phyloP scores from a whole-genome alignment of 2,888 invertebrate species.

The Anodontia alba region DNA sequence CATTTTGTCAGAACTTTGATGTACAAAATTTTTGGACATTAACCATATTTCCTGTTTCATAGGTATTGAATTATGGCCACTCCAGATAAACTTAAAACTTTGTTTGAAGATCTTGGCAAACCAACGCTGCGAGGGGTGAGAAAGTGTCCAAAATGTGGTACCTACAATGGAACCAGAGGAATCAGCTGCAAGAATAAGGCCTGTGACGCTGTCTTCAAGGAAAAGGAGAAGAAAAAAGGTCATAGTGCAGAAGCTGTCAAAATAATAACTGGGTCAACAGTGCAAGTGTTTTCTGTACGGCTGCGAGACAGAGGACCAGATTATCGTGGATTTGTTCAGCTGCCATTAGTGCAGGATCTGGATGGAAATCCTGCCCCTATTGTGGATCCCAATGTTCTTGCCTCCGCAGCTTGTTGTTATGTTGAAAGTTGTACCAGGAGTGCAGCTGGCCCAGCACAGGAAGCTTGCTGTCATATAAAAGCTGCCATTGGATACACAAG shows the following conservation, averaged over 20 bases:
- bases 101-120: slow-evolving; percentile 87
- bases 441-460: slow-evolving; percentile 56
- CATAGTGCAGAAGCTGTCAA: slow-evolving; percentile 88
- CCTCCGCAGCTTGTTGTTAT: slow-evolving; percentile 83
- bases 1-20: too few relatives aligned
- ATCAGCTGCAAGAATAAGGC: slow-evolving; percentile 90
- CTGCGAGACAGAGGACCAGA: slow-evolving; percentile 90
- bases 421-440: slow-evolving; percentile 83
- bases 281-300: slow-evolving; percentile 89
- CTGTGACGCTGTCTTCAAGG: slow-evolving; percentile 89
- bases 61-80: slow-evolving; percentile 53
- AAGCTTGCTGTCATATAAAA: slow-evolving; percentile 88
- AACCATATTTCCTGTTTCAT: too few relatives aligned
- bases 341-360: slow-evolving; percentile 83
- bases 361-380: slow-evolving; percentile 82
- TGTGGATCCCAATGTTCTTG: slow-evolving; percentile 80
- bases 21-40: too few relatives aligned
- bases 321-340: slow-evolving; percentile 90
- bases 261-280: slow-evolving; percentile 87
- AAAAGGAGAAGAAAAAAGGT: slow-evolving; percentile 86
- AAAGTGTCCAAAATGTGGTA: slow-evolving; percentile 91
- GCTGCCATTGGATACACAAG: slow-evolving; percentile 88
- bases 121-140: slow-evolving; percentile 90
- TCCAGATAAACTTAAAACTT: slow-evolving; percentile 78
- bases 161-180: slow-evolving; percentile 91